phyloP scores from a whole-genome alignment of 2,797 vertebrate genomes.

The Pangasius larnaudii region DNA sequence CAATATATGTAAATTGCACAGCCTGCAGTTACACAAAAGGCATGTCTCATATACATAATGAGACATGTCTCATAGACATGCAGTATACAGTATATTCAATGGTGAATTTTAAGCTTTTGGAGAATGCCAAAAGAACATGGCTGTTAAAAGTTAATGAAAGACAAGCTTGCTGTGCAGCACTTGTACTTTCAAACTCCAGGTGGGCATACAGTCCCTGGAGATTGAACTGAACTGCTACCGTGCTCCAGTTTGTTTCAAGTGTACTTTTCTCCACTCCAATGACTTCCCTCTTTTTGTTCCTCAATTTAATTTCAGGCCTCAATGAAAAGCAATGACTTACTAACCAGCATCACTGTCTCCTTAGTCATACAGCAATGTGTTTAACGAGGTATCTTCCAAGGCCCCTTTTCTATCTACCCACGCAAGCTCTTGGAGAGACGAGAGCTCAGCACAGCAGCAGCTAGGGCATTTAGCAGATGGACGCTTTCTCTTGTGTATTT shows the following conservation, averaged over 20 bases:
- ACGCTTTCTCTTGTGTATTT: constrained; percentile 7
- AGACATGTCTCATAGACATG: neutral
- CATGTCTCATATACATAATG: neutral
- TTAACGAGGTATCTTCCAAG: constrained; percentile 59
- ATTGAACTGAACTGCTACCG: constrained; percentile 27
- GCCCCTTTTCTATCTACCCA: constrained; percentile 37
- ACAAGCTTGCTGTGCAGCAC: neutral
- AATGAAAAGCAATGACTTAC: constrained; percentile 64
- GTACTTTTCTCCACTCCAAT: constrained; percentile 31
- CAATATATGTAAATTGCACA: neutral
- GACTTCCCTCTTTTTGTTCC: constrained; percentile 58
- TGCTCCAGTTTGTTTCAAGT: constrained; percentile 39
- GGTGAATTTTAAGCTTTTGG: neutral
- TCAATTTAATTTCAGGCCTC: constrained; percentile 74
- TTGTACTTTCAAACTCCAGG: constrained; percentile 24
- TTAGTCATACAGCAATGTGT: constrained; percentile 53
- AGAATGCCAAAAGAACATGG: neutral
- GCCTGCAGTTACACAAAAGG: neutral
- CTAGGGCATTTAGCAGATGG: constrained; percentile 16
- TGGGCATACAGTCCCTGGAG: constrained; percentile 47
- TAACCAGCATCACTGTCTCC: constrained; percentile 55
- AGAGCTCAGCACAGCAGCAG: constrained; percentile 20
- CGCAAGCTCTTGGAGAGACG: constrained; percentile 20
- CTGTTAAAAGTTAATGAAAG: neutral
- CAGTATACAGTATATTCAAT: neutral